These are phyloP conservation scores for Microcebus lehilahytsara DNA, from an alignment of 2,113 vertebrate species.

Conservation along the genomic window DNA sequence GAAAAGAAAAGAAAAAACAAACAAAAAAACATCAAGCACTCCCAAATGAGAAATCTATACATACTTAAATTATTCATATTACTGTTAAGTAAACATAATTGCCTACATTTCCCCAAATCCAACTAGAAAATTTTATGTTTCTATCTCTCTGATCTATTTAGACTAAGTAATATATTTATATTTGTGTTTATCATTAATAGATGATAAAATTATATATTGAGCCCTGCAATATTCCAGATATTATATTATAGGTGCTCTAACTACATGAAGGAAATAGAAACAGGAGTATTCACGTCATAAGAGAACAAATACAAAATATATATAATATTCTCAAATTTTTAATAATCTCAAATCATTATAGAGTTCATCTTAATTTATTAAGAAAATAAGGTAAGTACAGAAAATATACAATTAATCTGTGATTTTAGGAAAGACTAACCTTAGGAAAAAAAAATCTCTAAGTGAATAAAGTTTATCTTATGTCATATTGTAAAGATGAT, in stretches of 20 bases:
- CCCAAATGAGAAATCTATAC: neutral
- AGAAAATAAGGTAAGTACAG: neutral
- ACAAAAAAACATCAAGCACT: neutral
- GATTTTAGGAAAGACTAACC: neutral
- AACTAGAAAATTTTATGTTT: neutral
- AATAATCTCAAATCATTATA: neutral
- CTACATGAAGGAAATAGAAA: neutral
- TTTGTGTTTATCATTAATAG: neutral
- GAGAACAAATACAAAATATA: neutral
- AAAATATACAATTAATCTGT: neutral
- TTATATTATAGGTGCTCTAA: neutral
- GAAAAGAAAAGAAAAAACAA: neutral
- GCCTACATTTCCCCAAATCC: neutral
- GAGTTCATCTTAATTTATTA: neutral
- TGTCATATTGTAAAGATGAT: neutral
- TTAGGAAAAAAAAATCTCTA: neutral
- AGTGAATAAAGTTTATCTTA: neutral
- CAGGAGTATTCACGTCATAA: neutral
- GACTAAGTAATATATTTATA: neutral
- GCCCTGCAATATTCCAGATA: neutral
- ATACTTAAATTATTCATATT: neutral
- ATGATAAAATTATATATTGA: neutral
- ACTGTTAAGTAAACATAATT: neutral
- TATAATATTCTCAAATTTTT: neutral
- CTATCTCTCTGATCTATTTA: neutral